Evolutionary conservation across 2,888 invertebrate genomes (phyloP).

Genomic region (Dasysyrphus albostriatus): DNA sequence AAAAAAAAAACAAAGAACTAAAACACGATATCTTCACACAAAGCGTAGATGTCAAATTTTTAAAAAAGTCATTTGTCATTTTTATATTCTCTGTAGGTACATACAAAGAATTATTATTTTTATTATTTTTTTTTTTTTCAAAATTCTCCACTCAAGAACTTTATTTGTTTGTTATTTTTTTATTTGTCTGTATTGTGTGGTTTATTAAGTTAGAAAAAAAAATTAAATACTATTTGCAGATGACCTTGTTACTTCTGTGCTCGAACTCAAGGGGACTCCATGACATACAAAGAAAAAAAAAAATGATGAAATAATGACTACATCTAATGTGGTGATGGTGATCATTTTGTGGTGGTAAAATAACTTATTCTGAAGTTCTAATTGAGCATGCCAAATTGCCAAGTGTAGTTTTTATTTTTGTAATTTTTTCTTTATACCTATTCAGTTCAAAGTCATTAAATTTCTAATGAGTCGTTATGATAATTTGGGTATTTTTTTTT

Average conservation of each 20-base stretch:
- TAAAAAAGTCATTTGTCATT: constrained; percentile 60
- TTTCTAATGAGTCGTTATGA: constrained; percentile 32
- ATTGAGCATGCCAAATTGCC: constrained; percentile 14
- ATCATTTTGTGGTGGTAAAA: constrained; percentile 34
- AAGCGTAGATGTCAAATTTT: constrained; percentile 59
- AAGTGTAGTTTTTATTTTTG: neutral
- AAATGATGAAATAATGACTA: constrained; percentile 25
- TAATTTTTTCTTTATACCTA: neutral
- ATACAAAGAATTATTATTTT: neutral
- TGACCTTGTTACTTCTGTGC: constrained; percentile 60
- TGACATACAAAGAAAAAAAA: constrained; percentile 32
- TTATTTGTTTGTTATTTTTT: constrained; percentile 26
- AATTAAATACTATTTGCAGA: constrained; percentile 13
- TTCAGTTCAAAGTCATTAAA: constrained; percentile 22
- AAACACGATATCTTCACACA: constrained; percentile 29
- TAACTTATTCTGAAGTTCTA: constrained; percentile 29
- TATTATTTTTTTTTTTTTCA: constrained; percentile 24
- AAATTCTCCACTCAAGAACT: constrained; percentile 45
- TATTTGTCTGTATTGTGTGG: neutral
- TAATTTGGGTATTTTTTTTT: constrained; percentile 13
- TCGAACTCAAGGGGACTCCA: constrained; percentile 34
- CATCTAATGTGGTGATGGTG: constrained; percentile 27
- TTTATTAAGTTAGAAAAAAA: neutral
- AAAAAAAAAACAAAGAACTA: constrained; percentile 17
- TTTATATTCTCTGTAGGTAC: constrained; percentile 18